Evolutionary conservation across 2,888 invertebrate genomes (phyloP).

Genomic region (Cremastinae sp.): DNA sequence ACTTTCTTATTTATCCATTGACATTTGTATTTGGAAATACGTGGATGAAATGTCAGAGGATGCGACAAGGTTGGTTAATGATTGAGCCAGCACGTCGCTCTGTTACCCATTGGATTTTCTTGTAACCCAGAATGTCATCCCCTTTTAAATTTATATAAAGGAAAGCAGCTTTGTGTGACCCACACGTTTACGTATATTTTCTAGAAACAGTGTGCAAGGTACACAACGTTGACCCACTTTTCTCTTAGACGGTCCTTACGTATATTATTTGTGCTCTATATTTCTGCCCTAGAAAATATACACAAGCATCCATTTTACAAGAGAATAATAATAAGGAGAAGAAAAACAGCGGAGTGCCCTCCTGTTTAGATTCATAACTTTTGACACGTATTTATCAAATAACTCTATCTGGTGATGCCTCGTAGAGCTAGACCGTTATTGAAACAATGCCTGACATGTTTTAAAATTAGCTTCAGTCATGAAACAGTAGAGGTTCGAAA

Average conservation of each 20-base stretch:
- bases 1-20: not conserved
- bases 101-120: slow-evolving; percentile 25
- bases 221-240: slow-evolving; percentile 53
- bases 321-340: not conserved
- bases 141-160: slow-evolving; percentile 19
- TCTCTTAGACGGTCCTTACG: slow-evolving; percentile 35
- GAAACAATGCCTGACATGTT: too few relatives aligned
- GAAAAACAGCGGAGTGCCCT: not conserved
- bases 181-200: slow-evolving; percentile 1
- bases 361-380: too few relatives aligned
- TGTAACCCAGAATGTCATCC: slow-evolving; percentile 28
- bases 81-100: not conserved
- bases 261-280: slow-evolving; percentile 47
- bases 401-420: too few relatives aligned
- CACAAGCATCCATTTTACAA: slow-evolving; percentile 28
- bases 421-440: too few relatives aligned
- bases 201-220: not conserved
- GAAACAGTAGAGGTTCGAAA: too few relatives aligned
- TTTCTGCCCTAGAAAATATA: slow-evolving; percentile 37
- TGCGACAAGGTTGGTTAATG: not conserved
- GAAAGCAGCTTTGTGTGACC: not conserved
- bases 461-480: too few relatives aligned
- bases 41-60: not conserved
- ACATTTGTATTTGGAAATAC: not conserved
- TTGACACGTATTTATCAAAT: too few relatives aligned